Evolutionary conservation across 2,888 invertebrate genomes (phyloP).

Genomic region (Cataglyphis albicans): DNA sequence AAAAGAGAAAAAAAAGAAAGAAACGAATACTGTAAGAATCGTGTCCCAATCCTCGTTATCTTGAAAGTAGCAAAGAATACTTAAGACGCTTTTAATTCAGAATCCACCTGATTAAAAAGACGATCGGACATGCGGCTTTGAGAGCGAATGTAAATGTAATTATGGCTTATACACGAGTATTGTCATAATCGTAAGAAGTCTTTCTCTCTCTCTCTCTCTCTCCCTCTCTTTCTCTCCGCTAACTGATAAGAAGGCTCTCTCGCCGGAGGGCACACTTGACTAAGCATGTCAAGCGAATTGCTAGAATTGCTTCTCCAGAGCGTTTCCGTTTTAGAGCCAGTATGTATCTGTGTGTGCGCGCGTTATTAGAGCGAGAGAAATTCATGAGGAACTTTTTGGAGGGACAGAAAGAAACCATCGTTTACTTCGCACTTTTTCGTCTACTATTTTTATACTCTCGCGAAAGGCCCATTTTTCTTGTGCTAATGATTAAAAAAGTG

Average conservation of each 20-base stretch:
- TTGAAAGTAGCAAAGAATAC: slow-evolving; percentile 21
- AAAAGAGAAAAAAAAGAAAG: neutral
- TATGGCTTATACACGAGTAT: slow-evolving; percentile 71
- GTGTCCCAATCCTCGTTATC: neutral
- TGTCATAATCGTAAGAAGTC: slow-evolving; percentile 74
- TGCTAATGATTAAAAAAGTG: neutral
- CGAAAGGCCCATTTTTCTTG: neutral
- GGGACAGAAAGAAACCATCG: neutral
- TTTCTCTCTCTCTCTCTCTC: slow-evolving; percentile 40
- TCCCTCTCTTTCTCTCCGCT: neutral
- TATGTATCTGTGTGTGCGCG: neutral
- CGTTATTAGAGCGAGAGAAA: slow-evolving; percentile 11
- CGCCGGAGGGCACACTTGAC: slow-evolving; percentile 82
- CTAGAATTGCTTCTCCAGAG: slow-evolving; percentile 36
- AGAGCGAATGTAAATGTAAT: slow-evolving; percentile 74
- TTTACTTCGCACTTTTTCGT: slow-evolving; percentile 33
- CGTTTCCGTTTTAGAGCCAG: neutral
- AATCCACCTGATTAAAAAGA: slow-evolving; percentile 44
- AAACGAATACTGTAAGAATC: neutral
- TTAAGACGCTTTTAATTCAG: slow-evolving; percentile 9
- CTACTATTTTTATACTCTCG: slow-evolving; percentile 54
- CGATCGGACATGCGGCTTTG: slow-evolving; percentile 82
- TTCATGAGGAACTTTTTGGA: neutral
- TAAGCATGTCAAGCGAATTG: slow-evolving; percentile 68
- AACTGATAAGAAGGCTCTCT: slow-evolving; percentile 63